Evolutionary conservation across 2,113 vertebrate genomes (phyloP), one percentile per base, ranked within the genome.

Genomic region (Percina caprodes): DNA sequence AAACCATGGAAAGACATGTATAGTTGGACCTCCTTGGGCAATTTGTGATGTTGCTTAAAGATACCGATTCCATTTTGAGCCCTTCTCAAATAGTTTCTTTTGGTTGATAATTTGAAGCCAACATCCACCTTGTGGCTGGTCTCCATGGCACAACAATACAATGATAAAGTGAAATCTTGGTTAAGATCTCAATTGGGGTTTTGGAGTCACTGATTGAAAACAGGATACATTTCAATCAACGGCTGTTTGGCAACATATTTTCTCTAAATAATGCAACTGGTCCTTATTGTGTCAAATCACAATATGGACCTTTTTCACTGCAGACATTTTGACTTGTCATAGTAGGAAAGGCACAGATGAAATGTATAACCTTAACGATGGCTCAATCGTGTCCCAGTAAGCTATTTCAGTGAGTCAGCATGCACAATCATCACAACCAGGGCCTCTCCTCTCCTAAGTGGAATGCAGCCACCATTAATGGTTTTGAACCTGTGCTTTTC

Each of bases 81-180:
- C 77, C 61, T 72, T 87, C 24, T 62, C 24, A 4, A 33, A 74
- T 1, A 65, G 19, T 61, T 45, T 69, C 21, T 74, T 89, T 81
- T 61, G 66, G 69, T 76, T 85, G 33, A 39, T 84, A 35, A 70
- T 86, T 51, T 54, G 71, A 88, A 88, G 69, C 70, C 12, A 48
- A 71, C 85, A 77, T 87, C 85, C 80, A 82, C 14, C 65, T 66
- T 85, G 87, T 73, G 79, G 79, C 87, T 88, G 56, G 45, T 88
- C 79, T 88, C 81, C 78, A 90, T 93, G 89, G 89, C 89, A 90
- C 88, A 77, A 69, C 13, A 72, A 78, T 24, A 45, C 5, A 73
- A 46, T 51, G n/a, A 65, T 3, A 24, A 8, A 48, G 70, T 48
- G 21, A 69, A 33, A 60, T 61, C 42, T 33, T 59, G 49, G 16